Conservation (phyloP, 2,797 vertebrate species). For the Acipenser ruthenus region DNA sequence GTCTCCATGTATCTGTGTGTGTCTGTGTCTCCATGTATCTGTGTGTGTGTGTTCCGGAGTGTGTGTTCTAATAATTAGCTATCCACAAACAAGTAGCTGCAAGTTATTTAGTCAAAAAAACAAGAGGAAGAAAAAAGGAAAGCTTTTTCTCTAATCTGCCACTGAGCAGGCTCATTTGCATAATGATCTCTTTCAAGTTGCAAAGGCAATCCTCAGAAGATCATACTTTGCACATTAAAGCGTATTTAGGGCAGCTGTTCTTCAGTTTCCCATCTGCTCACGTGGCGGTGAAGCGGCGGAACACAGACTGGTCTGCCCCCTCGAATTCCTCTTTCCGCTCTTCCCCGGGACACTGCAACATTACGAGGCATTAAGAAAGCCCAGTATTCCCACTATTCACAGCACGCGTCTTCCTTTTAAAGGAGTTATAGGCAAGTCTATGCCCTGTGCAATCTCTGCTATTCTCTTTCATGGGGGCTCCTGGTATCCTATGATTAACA, state of each 20-base stretch:
- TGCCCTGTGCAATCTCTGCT: too few relatives aligned
- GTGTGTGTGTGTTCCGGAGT: neutral
- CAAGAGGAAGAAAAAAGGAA: slow-evolving; percentile 2
- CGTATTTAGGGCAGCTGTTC: slow-evolving; percentile 49
- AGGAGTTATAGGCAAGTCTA: too few relatives aligned
- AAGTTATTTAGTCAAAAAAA: neutral
- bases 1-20: too few relatives aligned
- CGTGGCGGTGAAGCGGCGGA: slow-evolving; percentile 23
- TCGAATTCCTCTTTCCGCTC: too few relatives aligned
- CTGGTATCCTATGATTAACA: too few relatives aligned
- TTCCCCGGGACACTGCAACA: too few relatives aligned
- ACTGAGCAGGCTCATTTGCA: slow-evolving; percentile 10
- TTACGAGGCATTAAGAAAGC: too few relatives aligned
- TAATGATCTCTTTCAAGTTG: slow-evolving; percentile 26
- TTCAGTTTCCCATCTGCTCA: slow-evolving; percentile 48
- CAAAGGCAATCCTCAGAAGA: slow-evolving; percentile 43
- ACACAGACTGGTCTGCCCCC: too few relatives aligned
- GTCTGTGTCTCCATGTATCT: neutral
- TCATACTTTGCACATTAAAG: slow-evolving; percentile 59
- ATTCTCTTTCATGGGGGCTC: too few relatives aligned
- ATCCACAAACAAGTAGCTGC: neutral
- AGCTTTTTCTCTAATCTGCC: slow-evolving; percentile 3
- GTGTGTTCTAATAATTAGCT: slow-evolving; percentile 2
- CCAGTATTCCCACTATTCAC: too few relatives aligned
- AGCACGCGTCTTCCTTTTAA: too few relatives aligned